Evolutionary conservation across 2,113 vertebrate species (phyloP).

Genomic region (Monarcha castaneiventris): DNA sequence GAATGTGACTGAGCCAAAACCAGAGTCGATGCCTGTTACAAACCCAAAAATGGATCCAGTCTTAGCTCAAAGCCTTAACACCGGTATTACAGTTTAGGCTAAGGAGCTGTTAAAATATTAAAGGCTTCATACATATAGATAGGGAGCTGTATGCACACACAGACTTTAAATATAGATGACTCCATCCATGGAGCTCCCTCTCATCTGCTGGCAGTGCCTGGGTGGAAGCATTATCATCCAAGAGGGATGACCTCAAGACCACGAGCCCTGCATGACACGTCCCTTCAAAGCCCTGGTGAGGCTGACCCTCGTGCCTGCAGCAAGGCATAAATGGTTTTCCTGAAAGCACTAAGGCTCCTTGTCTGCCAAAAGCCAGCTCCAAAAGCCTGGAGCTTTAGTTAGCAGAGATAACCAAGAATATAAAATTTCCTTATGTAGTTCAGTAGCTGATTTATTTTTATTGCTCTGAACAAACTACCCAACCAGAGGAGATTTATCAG

Average conservation of each 20-base stretch:
- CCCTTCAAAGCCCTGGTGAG: accelerated
- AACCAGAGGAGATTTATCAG: slow-evolving; percentile 4
- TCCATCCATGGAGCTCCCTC: background rate
- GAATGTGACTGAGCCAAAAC: background rate
- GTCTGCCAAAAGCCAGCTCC: background rate
- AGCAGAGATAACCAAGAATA: background rate
- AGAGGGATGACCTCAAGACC: background rate
- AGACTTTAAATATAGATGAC: background rate
- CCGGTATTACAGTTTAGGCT: background rate
- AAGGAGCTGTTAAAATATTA: background rate
- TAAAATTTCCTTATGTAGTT: slow-evolving; percentile 10
- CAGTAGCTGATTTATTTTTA: slow-evolving; percentile 21
- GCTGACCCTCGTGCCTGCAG: accelerated
- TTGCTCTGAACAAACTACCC: background rate
- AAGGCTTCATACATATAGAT: background rate
- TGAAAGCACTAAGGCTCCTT: background rate
- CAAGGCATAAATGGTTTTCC: background rate
- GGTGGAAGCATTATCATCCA: background rate
- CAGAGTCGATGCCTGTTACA: background rate
- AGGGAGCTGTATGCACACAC: background rate
- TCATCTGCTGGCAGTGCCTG: background rate
- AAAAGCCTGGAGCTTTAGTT: background rate
- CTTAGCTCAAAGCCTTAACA: background rate
- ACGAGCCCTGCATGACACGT: accelerated
- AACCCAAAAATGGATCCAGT: background rate